Evolutionary conservation across 1,140 invertebrate genomes (phyloP).

Genomic region (Eupeodes corollae): DNA sequence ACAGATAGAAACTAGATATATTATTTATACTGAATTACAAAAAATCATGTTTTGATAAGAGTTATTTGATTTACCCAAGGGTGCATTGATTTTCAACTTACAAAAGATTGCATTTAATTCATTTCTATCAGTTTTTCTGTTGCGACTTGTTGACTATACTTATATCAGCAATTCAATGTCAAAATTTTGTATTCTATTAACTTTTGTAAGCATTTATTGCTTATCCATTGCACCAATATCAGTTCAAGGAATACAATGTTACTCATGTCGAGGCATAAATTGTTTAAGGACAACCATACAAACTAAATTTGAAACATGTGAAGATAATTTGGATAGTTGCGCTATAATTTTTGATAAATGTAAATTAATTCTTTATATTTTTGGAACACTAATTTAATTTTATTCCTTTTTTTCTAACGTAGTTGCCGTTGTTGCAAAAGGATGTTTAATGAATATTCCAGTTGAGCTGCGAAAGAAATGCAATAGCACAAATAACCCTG

Average conservation of each 20-base stretch:
- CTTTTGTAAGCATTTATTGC: too few species aligned
- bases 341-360: conserved; percentile 25
- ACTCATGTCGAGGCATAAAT: conserved; percentile 27
- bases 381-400: neutral
- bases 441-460: conserved; percentile 20
- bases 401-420: neutral
- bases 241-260: conserved; percentile 8
- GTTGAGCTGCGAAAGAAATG: conserved; percentile 5
- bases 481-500: neutral
- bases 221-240: too few species aligned
- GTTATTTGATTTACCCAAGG: too few species aligned
- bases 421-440: conserved; percentile 23
- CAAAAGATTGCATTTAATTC: too few species aligned
- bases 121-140: too few species aligned
- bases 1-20: too few species aligned
- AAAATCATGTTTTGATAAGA: too few species aligned
- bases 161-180: too few species aligned
- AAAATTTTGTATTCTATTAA: too few species aligned
- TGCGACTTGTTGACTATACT: too few species aligned
- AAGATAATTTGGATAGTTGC: conserved; percentile 25
- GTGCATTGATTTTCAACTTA: too few species aligned
- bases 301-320: conserved; percentile 14
- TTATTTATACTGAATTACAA: too few species aligned
- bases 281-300: conserved; percentile 17
- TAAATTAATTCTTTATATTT: conserved; percentile 1